Base-by-base conservation (phyloP, 2,888 invertebrate genomes). In the Nudaria mundana region DNA sequence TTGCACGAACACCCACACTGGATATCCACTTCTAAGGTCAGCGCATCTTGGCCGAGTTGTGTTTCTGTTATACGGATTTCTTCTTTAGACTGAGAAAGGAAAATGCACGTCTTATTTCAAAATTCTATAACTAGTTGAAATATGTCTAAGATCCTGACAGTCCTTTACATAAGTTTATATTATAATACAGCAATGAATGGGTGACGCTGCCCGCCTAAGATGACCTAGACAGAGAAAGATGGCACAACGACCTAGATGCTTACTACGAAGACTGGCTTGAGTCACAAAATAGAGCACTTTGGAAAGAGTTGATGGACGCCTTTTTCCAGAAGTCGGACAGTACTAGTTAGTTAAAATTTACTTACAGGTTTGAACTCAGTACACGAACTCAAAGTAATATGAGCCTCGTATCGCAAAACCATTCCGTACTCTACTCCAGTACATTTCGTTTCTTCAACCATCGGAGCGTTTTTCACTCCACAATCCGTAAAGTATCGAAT, bases 401-500 rank as follows among this genome's bases (percentile, higher is more conserved):
- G 90, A 13, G 93, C 90, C 56, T 89, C 90, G 68, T 93, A 94
- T 47, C 91, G 90, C 22, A 94, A 90, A 13, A 91, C 89, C 67
- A 91, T 86, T 34, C 93, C 93, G 55, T 91, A 89, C 56, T 90
- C 86, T 15, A 93, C 90, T 32, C 91, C 91, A 41, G 90, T 87
- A 71, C 94, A 94, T 36, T 88, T 89, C 11, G 87, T 89, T 4
- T 90, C 89, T 49, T 88, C 84, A 10, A 84, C 75, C 53, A 88
- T 49, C 0, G 76, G 66, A 1, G 77, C 76, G 39, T 85, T 87
- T 46, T 79, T 78, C 31, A 89, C 89, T 18, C 92, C 92, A 61
- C 97, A 97, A 50, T 92, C 92, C 1, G 94, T 93, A 53, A 90
- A 92, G 71, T 95, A 96, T 45, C 91, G 90, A 30, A 96, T 77